Base-by-base conservation (phyloP, 1,140 invertebrate genomes). In the Maniola jurtina region DNA sequence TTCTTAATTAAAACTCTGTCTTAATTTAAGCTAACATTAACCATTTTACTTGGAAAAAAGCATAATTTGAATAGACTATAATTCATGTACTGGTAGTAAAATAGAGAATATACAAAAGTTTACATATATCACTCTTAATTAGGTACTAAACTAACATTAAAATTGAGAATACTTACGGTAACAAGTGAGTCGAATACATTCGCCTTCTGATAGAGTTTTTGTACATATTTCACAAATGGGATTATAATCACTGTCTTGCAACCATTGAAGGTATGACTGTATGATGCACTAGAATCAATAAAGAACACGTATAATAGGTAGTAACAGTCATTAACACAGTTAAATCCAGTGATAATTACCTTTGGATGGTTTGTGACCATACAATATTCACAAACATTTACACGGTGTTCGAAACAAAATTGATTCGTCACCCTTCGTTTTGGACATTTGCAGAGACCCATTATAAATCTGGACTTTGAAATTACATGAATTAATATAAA, bases 321-420 rank as follows among this genome's bases (percentile, higher is more conserved):
- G 4, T 40, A 33, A 34, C 11, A 15, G 11, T 0, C 25, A 13
- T 55, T 55, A 55, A 34, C 13, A 55, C 33, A 55, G 34, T 55
- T 34, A 55, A 34, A 45, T 3, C 7, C 10, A 57, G 55, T 13
- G 48, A 33, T 42, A 63, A 40, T 55, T 68, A 99, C 98, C 93
- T 97, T 97, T 35, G 96, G 95, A 92, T 99, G 98, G 88, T 96
- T 97, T 74, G 96, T 95, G 36, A 99, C 96, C 94, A 99, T 96
- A 92, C 98, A 99, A 92, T 97, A 94, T 92, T 99, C 98, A 90
- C 98, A 99, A 82, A 99, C 98, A 94, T 99, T 99, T 2, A 99
- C 98, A 79, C 97, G 92, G 87, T 99, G 98, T 91, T 99, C 97
- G 89, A 99, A 99, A 92, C 98, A 99, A 93, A 99, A 99, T 83